Evolutionary conservation across 2,797 vertebrate species (phyloP).

Genomic region (Telmatherina bonti): DNA sequence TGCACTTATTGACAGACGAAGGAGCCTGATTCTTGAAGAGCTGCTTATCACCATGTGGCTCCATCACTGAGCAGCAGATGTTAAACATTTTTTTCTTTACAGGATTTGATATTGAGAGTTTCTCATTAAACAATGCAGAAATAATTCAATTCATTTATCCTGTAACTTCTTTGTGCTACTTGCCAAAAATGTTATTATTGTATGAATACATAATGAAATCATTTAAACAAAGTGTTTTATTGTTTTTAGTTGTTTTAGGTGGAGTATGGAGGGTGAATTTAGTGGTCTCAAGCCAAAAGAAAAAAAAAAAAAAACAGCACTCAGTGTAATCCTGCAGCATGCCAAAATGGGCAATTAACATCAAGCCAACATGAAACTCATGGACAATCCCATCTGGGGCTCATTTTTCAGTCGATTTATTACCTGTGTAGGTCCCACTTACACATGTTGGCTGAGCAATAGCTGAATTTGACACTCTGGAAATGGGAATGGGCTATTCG

Average conservation of each 20-base stretch:
- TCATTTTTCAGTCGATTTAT: conserved; percentile 2
- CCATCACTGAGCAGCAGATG: conserved; percentile 4
- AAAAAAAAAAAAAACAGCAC: neutral
- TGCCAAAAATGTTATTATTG: neutral
- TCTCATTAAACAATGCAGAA: neutral
- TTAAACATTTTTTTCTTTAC: conserved; percentile 2
- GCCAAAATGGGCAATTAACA: neutral
- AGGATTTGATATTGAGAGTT: neutral
- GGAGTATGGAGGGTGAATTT: neutral
- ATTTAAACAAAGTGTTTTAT: neutral
- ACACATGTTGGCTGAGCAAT: neutral
- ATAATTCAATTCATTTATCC: neutral
- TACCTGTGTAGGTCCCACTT: neutral
- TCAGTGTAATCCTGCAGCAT: neutral
- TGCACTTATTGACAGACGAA: conserved; percentile 29
- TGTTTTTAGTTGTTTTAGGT: no score
- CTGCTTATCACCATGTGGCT: conserved; percentile 23
- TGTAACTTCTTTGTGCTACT: neutral
- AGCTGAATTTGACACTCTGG: neutral
- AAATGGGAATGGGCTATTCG: neutral
- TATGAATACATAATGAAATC: neutral
- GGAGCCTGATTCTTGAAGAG: conserved; percentile 36
- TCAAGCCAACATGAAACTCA: neutral
- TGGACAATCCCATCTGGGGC: neutral
- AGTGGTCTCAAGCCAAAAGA: neutral